Evolutionary conservation across 1,140 invertebrate species (phyloP), one percentile per base, ranked within the genome.

Genomic region (Brachionus rotundiformis): DNA sequence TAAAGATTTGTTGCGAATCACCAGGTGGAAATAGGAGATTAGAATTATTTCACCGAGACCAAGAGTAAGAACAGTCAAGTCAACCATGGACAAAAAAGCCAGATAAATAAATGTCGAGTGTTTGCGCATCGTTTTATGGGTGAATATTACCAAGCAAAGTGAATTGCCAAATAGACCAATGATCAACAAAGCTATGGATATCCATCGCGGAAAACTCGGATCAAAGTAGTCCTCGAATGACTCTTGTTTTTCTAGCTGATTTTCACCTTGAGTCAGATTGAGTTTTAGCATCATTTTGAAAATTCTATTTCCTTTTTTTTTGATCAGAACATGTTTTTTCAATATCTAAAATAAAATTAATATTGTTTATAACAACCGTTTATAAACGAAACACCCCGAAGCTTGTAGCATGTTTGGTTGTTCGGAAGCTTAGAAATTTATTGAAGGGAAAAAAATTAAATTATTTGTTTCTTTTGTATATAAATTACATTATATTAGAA

Each of bases 101-200:
- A 81, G 65, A 33, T 81, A 81, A 27, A 47, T 36, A 47, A 81
- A 81, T 68, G 79, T 81, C n/a, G 79, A 81, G 47, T 81, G 16
- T 68, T 61, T 65, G 1, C 79, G 25, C 54, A 81, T 63, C 3
- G 16, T 10, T 23, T 81, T 63, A 16, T 81, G 54, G 16, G 25
- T 41, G 25, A 81, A 81, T 63, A 81, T 63, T 31, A 81, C 36
- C 7, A 81, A 19, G 13, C 54, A 81, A 19, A 81, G 19, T 33
- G 79, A 36, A 49, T 81, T 81, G 13, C 79, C 59, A 19, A 81
- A 29, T 27, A 63, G 8, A 2, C 79, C 79, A 13, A 81, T 81
- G 6, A 81, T 13, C 16, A 63, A 19, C 10, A 63, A 39, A 7
- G 25, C 31, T 31, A 81, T 63, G 16, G 79, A 63, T 44, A 81